Evolutionary conservation across 2,888 invertebrate species (phyloP), one percentile per base, ranked within the genome.

Genomic region (Epinotia demarniana): DNA sequence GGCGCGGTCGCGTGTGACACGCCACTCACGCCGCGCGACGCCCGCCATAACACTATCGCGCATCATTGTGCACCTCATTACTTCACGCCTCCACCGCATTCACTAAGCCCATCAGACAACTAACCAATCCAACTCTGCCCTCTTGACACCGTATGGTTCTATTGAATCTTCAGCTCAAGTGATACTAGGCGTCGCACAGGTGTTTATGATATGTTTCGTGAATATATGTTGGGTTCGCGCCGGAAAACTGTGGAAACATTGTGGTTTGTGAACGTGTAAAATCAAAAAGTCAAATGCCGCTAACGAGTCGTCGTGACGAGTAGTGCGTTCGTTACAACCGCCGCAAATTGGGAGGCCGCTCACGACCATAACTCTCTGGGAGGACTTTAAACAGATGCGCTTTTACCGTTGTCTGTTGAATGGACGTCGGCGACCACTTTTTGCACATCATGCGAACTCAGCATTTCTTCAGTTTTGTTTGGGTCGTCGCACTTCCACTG

Each of bases 1-100:
- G 70, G 27, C 49, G 55, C 68, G 72, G 39, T 82, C 79, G 84
- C 82, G 83, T 83, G 82, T 80, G 76, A 80, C 81, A 82, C 78
- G 83, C 82, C 76, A 80, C 46, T 33, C 76, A 79, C 79, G 80
- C 78, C 83, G 79, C 18, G 64, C 55, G 55, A 27, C 70, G 53
- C 49, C 55, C 66, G 66, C 73, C 73, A 72, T 72, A 72, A 72
- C 64, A 18, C 61, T 74, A 74, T 74, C 74, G 74, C 70, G 69
- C 64, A 75, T 75, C 75, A 63, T 75, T 66, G 69, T 70, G 49
- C 73, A 71, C 68, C 64, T 79, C 79, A 67, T 79, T 79, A 79
- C 76, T 79, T 77, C 76, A 77, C 78, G 76, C 78, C 77, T 76
- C 49, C 64, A 33, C 73, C 69, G n/a, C n/a, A 53, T 13, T 53